Evolutionary conservation across 2,797 vertebrate genomes (phyloP), one percentile per base, ranked within the genome.

Genomic region (Todus mexicanus): DNA sequence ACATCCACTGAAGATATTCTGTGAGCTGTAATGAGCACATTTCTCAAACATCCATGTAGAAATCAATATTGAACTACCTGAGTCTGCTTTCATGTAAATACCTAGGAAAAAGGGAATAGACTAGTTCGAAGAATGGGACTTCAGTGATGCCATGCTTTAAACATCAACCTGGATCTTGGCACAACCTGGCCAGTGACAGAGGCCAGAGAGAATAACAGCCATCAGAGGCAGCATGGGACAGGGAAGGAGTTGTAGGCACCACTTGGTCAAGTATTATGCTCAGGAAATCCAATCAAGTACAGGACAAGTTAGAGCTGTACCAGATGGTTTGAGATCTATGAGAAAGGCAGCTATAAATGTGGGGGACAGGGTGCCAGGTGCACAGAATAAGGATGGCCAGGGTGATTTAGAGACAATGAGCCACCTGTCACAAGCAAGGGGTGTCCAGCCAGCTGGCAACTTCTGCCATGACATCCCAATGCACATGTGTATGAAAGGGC

Each of bases 31-130:
- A 92, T 10, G 37, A 68, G 57, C 7, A 31, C 50, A 27, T 94
- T 92, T 75, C 72, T 82, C 57, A 77, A 88, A 74, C 48, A 50
- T 82, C 72, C 16, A 3, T 43, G 38, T 79, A 79, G 85, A 90
- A 92, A 92, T 94, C 54, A 65, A 18, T 96, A 90, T 60, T 92
- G 74, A 72, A 26, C 75, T 84, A 94, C 56, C 50, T 94, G 71
- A 16, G 54, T 10, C 59, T 91, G 47, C 70, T 96, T 96, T 96
- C 63, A 81, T 77, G 31, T 72, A 74, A 92, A 79, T 77, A 51
- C 63, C 91, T 63, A 66, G 45, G 72, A 68, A 78, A 85, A 93
- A 78, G 18, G 78, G 14, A 79, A 70, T 35, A 85, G 60, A 53
- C n/a, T 80, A 73, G 45, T 81, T 76, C 81, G 94, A 82, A 95